A percentile compares a stretch with the other conserved stretches of the same genome.
These are phyloP conservation scores for Pseudomyrmex dendroicus DNA, from an alignment of 1,140 invertebrate genomes.

Conservation along the genomic window DNA sequence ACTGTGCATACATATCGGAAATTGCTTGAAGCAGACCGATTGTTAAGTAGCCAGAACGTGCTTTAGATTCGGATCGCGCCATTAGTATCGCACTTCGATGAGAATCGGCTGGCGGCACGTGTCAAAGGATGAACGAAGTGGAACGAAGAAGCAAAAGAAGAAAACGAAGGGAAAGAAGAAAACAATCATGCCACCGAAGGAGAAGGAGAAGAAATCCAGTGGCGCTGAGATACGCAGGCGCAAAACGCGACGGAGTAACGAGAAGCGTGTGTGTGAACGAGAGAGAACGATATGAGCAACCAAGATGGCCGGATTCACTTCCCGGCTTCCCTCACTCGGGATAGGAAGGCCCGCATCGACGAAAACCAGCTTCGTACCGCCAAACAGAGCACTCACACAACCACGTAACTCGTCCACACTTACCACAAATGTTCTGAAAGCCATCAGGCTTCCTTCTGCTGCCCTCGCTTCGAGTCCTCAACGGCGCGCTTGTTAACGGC, in stretches of 20 bases:
- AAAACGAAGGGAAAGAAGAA: conserved; percentile 50
- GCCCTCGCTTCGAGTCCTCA: conserved; percentile 23
- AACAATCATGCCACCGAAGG: conserved; percentile 4
- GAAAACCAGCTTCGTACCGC: conserved; percentile 60
- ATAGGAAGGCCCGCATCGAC: conserved; percentile 58
- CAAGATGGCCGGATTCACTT: conserved; percentile 77
- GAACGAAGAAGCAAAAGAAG: conserved; percentile 58
- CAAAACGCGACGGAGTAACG: conserved; percentile 50
- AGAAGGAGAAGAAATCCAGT: conserved; percentile 63
- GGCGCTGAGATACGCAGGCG: conserved; percentile 63
- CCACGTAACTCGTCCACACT: conserved; percentile 64
- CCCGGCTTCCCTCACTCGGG: conserved; percentile 54
- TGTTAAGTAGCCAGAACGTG: conserved; percentile 51
- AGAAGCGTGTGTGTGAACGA: conserved; percentile 39
- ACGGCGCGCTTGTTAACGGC: conserved; percentile 27
- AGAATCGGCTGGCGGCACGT: conserved; percentile 80
- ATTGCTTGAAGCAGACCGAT: conserved; percentile 25
- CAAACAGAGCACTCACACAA: conserved; percentile 59
- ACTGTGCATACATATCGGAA: not conserved
- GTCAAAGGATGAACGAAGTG: conserved; percentile 77
- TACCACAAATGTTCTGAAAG: conserved; percentile 71
- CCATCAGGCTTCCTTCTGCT: conserved; percentile 15
- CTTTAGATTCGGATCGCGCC: conserved; percentile 68
- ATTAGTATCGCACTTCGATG: conserved; percentile 72
- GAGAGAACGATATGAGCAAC: conserved; percentile 39